These are phyloP conservation scores for Brachionus koreanus DNA, from an alignment of 1,140 invertebrate species.

Conservation along the genomic window DNA sequence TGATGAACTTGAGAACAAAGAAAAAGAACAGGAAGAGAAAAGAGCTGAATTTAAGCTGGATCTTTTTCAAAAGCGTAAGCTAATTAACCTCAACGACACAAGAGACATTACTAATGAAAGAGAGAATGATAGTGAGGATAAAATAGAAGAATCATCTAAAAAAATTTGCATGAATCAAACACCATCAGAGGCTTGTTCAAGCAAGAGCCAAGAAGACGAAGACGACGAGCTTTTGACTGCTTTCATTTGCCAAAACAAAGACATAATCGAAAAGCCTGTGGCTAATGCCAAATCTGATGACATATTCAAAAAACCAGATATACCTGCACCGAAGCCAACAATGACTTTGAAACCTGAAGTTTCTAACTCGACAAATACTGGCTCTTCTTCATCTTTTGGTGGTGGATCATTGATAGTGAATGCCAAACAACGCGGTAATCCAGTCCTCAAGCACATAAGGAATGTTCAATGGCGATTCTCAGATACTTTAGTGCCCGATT, in stretches of 20 bases:
- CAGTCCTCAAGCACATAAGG: constrained; percentile 22
- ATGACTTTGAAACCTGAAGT: not conserved
- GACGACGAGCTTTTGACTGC: constrained; percentile 26
- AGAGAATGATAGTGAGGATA: not conserved
- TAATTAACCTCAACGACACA: constrained; percentile 25
- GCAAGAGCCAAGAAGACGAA: not conserved
- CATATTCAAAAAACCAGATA: constrained; percentile 29
- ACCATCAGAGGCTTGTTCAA: not conserved
- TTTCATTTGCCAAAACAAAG: constrained; percentile 31
- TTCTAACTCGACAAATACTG: not conserved
- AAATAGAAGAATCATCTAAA: not conserved
- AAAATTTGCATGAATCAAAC: not conserved
- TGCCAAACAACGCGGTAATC: constrained; percentile 40
- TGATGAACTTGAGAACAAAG: constrained; percentile 36
- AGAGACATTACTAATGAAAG: not conserved
- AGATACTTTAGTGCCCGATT: constrained; percentile 29
- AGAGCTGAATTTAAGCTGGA: not conserved
- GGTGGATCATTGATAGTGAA: constrained; percentile 16
- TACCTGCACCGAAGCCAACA: not conserved
- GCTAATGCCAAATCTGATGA: not conserved
- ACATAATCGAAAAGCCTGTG: constrained; percentile 40
- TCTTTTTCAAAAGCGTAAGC: constrained; percentile 18
- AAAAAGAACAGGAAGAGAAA: constrained; percentile 28
- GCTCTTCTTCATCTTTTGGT: not conserved
- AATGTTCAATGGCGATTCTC: constrained; percentile 39